These are phyloP conservation scores for Entelurus aequoreus DNA, from an alignment of 2,113 vertebrate species.

Conservation along the genomic window DNA sequence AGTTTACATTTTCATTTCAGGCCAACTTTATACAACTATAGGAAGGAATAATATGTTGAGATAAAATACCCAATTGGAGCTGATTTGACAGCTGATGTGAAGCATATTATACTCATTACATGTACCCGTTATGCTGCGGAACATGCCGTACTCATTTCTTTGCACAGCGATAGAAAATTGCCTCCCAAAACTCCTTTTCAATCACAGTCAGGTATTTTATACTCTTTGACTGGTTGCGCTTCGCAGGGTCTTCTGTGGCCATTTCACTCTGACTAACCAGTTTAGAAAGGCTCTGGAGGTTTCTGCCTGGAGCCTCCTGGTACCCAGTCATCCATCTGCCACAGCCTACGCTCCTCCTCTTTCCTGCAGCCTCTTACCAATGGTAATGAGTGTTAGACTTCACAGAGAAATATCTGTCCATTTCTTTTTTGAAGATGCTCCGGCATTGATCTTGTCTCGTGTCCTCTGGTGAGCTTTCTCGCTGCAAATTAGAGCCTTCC, in stretches of 20 bases:
- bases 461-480: conserved; percentile 47
- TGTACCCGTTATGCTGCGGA: conserved; percentile 18
- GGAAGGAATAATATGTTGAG: conserved; percentile 8
- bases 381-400: conserved; percentile 65
- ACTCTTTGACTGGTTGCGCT: conserved; percentile 47
- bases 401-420: conserved; percentile 53
- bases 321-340: conserved; percentile 59
- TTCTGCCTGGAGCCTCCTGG: conserved; percentile 44
- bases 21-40: conserved; percentile 8
- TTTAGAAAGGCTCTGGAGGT: conserved; percentile 52
- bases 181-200: conserved; percentile 44
- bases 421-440: conserved; percentile 42
- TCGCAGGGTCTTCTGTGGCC: conserved; percentile 48
- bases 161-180: conserved; percentile 45
- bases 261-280: conserved; percentile 52
- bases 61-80: conserved; percentile 16
- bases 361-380: conserved; percentile 38
- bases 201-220: conserved; percentile 51
- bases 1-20: conserved; percentile 18
- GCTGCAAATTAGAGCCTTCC: conserved; percentile 51
- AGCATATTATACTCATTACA: conserved; percentile 18
- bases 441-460: conserved; percentile 52
- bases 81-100: conserved; percentile 41
- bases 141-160: conserved; percentile 29
- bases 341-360: conserved; percentile 37